Evolutionary conservation across 2,888 invertebrate species (phyloP).

Genomic region (Hartigia nigra): DNA sequence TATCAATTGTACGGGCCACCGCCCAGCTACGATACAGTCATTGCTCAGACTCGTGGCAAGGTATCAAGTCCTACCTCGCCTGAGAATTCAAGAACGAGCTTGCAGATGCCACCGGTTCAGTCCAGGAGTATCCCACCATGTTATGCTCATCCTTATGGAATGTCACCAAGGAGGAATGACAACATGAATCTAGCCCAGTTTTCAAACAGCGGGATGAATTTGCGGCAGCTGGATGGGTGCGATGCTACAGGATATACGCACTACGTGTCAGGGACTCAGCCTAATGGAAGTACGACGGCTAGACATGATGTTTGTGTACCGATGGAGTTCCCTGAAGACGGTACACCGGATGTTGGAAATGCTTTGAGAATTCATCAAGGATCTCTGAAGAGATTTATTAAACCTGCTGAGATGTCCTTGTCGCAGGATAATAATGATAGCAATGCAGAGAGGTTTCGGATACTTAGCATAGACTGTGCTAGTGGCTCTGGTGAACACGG

Average conservation of each 20-base stretch:
- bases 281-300: not conserved
- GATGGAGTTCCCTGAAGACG: not conserved
- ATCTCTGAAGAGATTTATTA: not conserved
- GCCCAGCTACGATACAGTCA: conserved; percentile 67
- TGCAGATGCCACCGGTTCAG: conserved; percentile 29
- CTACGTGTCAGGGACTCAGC: not conserved
- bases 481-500: conserved; percentile 20
- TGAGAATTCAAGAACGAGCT: conserved; percentile 40
- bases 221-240: conserved; percentile 24
- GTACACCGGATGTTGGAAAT: not conserved
- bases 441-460: conserved; percentile 20
- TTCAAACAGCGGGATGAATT: conserved; percentile 28
- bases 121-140: conserved; percentile 39
- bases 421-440: conserved; percentile 11
- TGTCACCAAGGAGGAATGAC: conserved; percentile 32
- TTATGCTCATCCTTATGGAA: conserved; percentile 48
- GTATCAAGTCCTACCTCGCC: conserved; percentile 52
- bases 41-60: conserved; percentile 61
- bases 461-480: conserved; percentile 29
- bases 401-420: not conserved
- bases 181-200: not conserved
- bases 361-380: not conserved
- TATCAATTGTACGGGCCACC: conserved; percentile 67
- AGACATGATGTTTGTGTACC: not conserved
- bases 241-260: not conserved